phyloP scores from a whole-genome alignment of 2,797 vertebrate genomes.

The Gorsachius magnificus region DNA sequence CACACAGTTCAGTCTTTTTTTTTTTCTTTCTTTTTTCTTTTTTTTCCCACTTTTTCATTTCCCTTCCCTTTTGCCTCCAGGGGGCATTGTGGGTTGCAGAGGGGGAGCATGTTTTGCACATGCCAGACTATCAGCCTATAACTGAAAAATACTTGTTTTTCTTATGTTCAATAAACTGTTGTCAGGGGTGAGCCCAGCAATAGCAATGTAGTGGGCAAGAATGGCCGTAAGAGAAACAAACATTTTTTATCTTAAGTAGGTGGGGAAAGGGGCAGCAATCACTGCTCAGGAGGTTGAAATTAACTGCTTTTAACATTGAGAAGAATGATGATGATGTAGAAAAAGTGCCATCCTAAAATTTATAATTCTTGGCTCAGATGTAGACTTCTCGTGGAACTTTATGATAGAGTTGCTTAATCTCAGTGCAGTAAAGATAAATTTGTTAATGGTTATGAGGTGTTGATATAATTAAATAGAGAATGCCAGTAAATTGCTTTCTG shows the following conservation, averaged over 20 bases:
- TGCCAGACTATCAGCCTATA: neutral
- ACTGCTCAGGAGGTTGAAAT: neutral
- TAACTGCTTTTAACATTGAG: neutral
- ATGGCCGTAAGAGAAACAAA: neutral
- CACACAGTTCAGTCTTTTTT: neutral
- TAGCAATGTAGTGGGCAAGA: neutral
- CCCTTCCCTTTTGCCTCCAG: neutral
- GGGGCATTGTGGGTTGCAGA: neutral
- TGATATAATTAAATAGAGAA: conserved; percentile 48
- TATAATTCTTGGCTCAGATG: neutral
- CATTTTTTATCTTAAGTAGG: conserved; percentile 31
- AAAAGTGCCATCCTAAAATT: neutral
- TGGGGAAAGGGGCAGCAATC: neutral
- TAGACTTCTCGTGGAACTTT: neutral
- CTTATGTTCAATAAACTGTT: neutral
- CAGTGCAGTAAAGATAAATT: conserved; percentile 35
- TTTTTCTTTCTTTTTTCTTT: neutral
- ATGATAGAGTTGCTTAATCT: conserved; percentile 17
- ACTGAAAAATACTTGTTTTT: neutral
- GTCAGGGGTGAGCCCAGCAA: neutral
- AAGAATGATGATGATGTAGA: neutral
- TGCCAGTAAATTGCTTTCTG: conserved; percentile 30
- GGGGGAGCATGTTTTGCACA: neutral
- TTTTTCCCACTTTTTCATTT: neutral
- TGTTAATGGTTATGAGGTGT: conserved; percentile 48